phyloP scores from a whole-genome alignment of 2,888 invertebrate species.

The Meta bourneti region DNA sequence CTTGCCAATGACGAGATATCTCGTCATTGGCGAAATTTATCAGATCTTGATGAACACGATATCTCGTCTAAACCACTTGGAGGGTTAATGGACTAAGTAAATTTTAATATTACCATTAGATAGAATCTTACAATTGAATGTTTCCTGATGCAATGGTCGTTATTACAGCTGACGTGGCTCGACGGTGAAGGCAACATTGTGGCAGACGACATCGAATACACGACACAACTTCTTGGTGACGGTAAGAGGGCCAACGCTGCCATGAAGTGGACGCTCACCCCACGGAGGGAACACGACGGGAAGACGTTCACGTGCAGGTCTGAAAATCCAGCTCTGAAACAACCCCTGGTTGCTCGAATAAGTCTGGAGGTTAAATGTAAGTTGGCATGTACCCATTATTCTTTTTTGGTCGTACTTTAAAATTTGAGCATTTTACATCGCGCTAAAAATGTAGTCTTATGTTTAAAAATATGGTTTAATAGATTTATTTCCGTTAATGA shows the following conservation, averaged over 20 bases:
- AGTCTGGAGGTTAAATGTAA: constrained; percentile 91
- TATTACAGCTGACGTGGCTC: constrained; percentile 89
- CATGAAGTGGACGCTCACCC: constrained; percentile 90
- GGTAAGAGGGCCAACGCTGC: constrained; percentile 91
- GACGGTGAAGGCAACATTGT: constrained; percentile 92
- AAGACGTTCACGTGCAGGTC: constrained; percentile 92
- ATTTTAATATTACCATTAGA: no score
- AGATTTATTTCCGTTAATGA: not conserved
- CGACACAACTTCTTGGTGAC: constrained; percentile 87
- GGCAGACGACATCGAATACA: constrained; percentile 88
- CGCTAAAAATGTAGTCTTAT: not conserved
- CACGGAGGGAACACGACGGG: constrained; percentile 93
- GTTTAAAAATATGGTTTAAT: not conserved
- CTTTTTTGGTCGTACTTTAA: not conserved
- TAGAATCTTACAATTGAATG: no score
- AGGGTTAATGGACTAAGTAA: no score
- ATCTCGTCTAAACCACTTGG: no score
- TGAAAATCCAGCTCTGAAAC: constrained; percentile 89
- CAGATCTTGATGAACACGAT: no score
- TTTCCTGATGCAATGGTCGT: not conserved
- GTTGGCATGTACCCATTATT: constrained; percentile 58
- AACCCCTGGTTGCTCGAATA: constrained; percentile 90
- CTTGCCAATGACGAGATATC: no score
- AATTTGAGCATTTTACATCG: not conserved
- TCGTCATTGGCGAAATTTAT: no score